Evolutionary conservation across 2,113 vertebrate genomes (phyloP).

Genomic region (Saguinus imperator): DNA sequence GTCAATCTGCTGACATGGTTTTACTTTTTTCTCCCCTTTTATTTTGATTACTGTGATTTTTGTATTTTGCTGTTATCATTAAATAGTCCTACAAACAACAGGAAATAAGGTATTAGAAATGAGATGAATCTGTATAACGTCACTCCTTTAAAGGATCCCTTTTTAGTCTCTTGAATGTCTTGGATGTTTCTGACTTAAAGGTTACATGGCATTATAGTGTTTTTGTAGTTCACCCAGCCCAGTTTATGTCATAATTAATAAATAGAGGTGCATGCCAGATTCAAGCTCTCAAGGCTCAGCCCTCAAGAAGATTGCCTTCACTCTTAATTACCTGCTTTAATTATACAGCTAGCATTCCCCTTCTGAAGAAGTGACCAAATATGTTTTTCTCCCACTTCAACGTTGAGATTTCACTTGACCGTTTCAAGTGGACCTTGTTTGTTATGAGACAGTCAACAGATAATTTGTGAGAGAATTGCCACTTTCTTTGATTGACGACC

Average conservation of each 20-base stretch:
- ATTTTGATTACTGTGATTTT: not conserved
- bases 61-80: not conserved
- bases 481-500: conserved; percentile 85
- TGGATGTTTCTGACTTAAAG: conserved; percentile 61
- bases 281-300: not conserved
- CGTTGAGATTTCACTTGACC: conserved; percentile 65
- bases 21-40: not conserved
- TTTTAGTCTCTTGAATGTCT: conserved; percentile 19
- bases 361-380: conserved; percentile 63
- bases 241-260: conserved; percentile 63
- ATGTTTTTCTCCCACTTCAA: conserved; percentile 59
- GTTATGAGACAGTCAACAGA: conserved; percentile 80
- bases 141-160: not conserved
- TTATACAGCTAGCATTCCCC: conserved; percentile 34
- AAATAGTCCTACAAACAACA: not conserved
- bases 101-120: not conserved
- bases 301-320: conserved; percentile 55
- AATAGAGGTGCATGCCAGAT: not conserved
- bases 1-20: not conserved
- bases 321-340: conserved; percentile 70
- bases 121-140: not conserved
- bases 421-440: conserved; percentile 75
- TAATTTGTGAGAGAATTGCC: conserved; percentile 83
- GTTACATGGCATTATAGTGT: conserved; percentile 37
- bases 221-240: conserved; percentile 2